Conservation (phyloP, 2,797 vertebrate species). For the Chanos chanos region DNA sequence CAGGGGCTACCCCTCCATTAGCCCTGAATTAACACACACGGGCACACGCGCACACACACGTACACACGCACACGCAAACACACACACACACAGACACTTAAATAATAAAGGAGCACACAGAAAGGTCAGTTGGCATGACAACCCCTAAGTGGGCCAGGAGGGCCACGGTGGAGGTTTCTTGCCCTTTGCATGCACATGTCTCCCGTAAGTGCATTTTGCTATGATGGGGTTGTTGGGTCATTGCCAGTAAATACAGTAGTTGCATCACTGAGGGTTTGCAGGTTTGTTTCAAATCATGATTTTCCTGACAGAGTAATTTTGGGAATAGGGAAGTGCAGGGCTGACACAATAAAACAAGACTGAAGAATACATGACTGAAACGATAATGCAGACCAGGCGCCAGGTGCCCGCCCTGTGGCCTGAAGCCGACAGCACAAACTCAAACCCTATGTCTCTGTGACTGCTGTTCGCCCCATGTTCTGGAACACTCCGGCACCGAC, state of each 20-base stretch:
- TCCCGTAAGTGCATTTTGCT: constrained; percentile 5
- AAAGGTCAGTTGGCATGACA: constrained; percentile 8
- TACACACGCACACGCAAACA: neutral
- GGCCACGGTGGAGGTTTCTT: neutral
- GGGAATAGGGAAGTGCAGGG: too few relatives aligned
- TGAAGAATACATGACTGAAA: too few relatives aligned
- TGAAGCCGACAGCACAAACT: neutral
- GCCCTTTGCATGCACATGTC: neutral
- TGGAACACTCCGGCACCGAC: neutral
- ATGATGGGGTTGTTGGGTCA: too few relatives aligned
- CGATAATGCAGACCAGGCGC: too few relatives aligned
- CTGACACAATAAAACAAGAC: too few relatives aligned
- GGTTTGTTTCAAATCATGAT: too few relatives aligned
- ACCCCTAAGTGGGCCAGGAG: neutral
- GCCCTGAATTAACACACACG: constrained; percentile 1
- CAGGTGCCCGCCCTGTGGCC: too few relatives aligned
- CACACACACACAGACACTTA: constrained; percentile 1
- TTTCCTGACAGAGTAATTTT: too few relatives aligned
- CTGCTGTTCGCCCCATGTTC: too few relatives aligned
- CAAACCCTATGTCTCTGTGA: too few relatives aligned
- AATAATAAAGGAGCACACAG: neutral
- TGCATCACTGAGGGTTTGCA: too few relatives aligned
- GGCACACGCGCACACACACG: neutral
- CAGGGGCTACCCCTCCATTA: neutral
- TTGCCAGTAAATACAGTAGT: constrained; percentile 27